phyloP scores from a whole-genome alignment of 2,113 vertebrate genomes.

The Chamaetylas fuelleborni region DNA sequence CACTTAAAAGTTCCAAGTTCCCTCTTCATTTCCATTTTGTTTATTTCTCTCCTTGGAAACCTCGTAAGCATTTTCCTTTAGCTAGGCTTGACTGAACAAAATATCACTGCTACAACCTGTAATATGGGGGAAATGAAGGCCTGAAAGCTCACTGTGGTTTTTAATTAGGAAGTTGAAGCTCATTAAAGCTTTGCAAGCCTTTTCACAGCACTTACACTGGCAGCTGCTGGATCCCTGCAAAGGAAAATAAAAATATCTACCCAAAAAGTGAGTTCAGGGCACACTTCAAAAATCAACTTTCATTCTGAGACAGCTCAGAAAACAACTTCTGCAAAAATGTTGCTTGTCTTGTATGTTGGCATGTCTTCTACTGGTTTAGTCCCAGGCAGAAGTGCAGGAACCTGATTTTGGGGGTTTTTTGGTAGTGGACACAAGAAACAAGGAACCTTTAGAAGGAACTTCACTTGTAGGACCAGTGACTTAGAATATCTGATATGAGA shows the following conservation, averaged over 20 bases:
- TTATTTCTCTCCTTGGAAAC: constrained; percentile 69
- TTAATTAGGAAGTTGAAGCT: constrained; percentile 48
- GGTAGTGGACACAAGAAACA: not conserved
- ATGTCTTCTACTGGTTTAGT: not conserved
- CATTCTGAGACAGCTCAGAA: not conserved
- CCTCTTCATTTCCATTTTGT: constrained; percentile 54
- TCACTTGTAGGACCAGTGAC: not conserved
- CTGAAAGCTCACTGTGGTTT: constrained; percentile 22
- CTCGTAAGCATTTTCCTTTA: constrained; percentile 47
- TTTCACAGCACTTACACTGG: not conserved
- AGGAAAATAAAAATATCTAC: not conserved
- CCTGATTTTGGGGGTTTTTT: not conserved
- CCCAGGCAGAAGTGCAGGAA: not conserved
- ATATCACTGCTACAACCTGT: constrained; percentile 39
- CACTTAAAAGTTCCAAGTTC: constrained; percentile 66
- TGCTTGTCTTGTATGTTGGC: not conserved
- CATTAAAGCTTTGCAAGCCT: not conserved
- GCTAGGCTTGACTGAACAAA: constrained; percentile 53
- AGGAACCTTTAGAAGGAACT: not conserved
- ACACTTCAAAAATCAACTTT: not conserved
- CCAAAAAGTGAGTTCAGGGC: not conserved
- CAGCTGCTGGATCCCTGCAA: not conserved
- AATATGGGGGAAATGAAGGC: not conserved
- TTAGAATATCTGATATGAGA: not conserved
- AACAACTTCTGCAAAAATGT: not conserved